Evolutionary conservation across 2,888 invertebrate genomes (phyloP).

Genomic region (Erannis defoliaria): DNA sequence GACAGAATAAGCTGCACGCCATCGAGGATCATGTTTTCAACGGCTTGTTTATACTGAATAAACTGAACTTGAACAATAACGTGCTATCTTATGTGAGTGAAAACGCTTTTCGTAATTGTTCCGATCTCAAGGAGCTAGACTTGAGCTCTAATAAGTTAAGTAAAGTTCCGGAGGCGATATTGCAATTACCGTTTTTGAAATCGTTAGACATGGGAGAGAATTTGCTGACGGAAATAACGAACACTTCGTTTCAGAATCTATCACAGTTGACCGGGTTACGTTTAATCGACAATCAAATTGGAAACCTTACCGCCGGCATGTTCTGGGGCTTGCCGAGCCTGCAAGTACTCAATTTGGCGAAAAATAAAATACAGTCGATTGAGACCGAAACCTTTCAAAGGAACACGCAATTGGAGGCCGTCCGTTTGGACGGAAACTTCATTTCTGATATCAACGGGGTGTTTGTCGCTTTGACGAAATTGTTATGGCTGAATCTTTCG

Average conservation of each 20-base stretch:
- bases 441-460: constrained; percentile 96
- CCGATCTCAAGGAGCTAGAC: constrained; percentile 95
- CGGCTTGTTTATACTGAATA: constrained; percentile 93
- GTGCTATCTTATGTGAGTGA: constrained; percentile 91
- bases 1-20: constrained; percentile 93
- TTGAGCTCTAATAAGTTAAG: constrained; percentile 94
- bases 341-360: constrained; percentile 95
- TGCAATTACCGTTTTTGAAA: constrained; percentile 93
- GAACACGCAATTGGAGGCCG: constrained; percentile 93
- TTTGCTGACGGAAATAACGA: constrained; percentile 92
- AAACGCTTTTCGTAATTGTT: constrained; percentile 94
- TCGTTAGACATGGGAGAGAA: constrained; percentile 97
- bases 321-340: constrained; percentile 93
- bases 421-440: constrained; percentile 95
- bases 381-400: constrained; percentile 94
- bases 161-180: constrained; percentile 94
- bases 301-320: constrained; percentile 94
- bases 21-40: constrained; percentile 93
- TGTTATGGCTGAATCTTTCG: constrained; percentile 95
- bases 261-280: constrained; percentile 95
- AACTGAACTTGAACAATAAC: constrained; percentile 94
- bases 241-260: constrained; percentile 94
- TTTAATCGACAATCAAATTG: constrained; percentile 96
- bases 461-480: constrained; percentile 93
- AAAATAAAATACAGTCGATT: constrained; percentile 95